Evolutionary conservation across 2,888 invertebrate species (phyloP), one percentile per base, ranked within the genome.

Genomic region (Noctua comes): DNA sequence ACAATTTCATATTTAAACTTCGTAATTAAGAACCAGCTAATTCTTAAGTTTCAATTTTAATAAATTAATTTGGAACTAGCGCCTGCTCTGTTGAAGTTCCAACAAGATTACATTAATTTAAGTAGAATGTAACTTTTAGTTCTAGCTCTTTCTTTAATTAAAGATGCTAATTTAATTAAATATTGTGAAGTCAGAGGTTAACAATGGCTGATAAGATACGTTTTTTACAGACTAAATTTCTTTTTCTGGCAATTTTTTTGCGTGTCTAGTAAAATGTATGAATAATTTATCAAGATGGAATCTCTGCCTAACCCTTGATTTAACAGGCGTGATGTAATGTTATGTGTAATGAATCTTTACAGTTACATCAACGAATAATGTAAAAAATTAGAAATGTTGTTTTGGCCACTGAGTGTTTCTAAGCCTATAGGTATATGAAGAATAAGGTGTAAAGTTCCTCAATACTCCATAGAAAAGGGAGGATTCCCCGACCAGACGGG

Each of bases 61-160:
- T 77, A 66, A 86, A 82, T 82, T 82, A 82, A 74, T 84, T 78
- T 27, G 40, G 31, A 86, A 74, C 74, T 84, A 86, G 40, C 64
- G 82, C 64, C 27, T 71, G 57, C 46, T 85, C 62, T n/a, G 54
- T 62, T 66, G 7, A 68, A 80, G 64, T 82, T 86, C 6, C 72
- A 74, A 80, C 71, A 83, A 86, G 76, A 74, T 86, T 40, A 74
- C 64, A 57, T 48, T 66, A 80, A 85, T 86, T 86, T 68, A 75
- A 83, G 72, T 66, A 54, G 46, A 77, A 73, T 69, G 48, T 64
- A 18, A 48, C 70, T 69, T 76, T 72, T 40, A 72, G 64, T 73
- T 76, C 46, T 27, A 59, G 62, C 27, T 66, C 54, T 68, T 74
- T 66, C 65, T 79, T 73, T 79, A 74, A 76, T 83, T 72, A 72